A percentile compares a stretch with the other conserved stretches of the same genome.
Evolutionary conservation across 2,888 invertebrate genomes (phyloP).

Genomic region (Pterobdella sp.): DNA sequence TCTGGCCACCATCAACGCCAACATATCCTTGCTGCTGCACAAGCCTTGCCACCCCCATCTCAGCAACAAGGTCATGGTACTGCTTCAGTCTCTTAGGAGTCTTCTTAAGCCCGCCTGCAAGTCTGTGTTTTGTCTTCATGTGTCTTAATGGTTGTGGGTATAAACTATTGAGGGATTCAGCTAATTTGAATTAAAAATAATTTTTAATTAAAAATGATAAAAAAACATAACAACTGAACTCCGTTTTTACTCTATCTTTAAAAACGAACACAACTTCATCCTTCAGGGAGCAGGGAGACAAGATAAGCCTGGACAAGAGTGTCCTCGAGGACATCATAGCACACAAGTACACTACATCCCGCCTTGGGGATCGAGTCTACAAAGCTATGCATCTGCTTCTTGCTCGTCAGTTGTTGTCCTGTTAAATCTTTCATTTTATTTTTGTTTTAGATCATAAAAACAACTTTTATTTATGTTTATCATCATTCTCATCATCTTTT

Average conservation of each 20-base stretch:
- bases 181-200: too few relatives aligned
- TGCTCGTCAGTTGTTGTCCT: constrained; percentile 9
- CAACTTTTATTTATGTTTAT: too few relatives aligned
- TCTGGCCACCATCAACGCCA: constrained; percentile 37
- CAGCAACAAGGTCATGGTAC: not conserved
- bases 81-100: constrained; percentile 20
- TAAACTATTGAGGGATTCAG: too few relatives aligned
- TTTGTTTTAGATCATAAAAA: too few relatives aligned
- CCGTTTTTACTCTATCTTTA: too few relatives aligned
- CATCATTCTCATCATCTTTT: not conserved
- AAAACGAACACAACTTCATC: too few relatives aligned
- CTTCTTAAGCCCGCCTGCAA: constrained; percentile 6
- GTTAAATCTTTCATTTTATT: too few relatives aligned
- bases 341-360: constrained; percentile 41
- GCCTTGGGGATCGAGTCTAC: not conserved
- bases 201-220: too few relatives aligned
- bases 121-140: not conserved
- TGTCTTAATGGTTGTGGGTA: not conserved
- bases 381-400: constrained; percentile 16
- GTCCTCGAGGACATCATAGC: constrained; percentile 42
- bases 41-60: not conserved
- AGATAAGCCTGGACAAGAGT: constrained; percentile 41
- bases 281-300: too few relatives aligned
- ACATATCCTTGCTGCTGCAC: not conserved
- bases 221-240: too few relatives aligned